Evolutionary conservation across 2,888 invertebrate species (phyloP).

Genomic region (Rosalia funebris): DNA sequence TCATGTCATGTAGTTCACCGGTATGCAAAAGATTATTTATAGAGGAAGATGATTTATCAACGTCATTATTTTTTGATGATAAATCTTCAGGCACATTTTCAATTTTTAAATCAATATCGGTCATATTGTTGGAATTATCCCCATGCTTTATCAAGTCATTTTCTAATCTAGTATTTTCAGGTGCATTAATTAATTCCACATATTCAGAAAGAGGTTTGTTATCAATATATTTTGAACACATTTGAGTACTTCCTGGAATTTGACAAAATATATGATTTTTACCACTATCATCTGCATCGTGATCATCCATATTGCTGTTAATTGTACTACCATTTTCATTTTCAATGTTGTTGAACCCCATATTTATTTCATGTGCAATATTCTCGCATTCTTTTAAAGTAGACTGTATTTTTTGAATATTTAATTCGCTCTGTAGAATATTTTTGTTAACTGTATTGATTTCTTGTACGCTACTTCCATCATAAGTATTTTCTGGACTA

Average conservation of each 20-base stretch:
- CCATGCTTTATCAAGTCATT: no score
- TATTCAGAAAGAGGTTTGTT: conserved; percentile 28
- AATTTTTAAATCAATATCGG: neutral
- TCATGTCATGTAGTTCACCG: conserved; percentile 68
- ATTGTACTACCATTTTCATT: neutral
- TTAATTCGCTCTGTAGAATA: neutral
- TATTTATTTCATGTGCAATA: conserved; percentile 18
- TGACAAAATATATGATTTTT: conserved; percentile 28
- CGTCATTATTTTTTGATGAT: neutral
- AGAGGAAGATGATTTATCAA: neutral
- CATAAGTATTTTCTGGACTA: no score
- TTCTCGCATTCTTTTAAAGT: conserved; percentile 19
- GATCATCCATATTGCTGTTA: neutral
- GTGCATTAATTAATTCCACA: conserved; percentile 24
- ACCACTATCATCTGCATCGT: neutral
- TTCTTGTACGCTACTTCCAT: no score
- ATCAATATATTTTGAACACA: conserved; percentile 26
- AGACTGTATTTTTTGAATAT: conserved; percentile 16
- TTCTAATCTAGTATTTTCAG: neutral
- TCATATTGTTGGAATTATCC: no score
- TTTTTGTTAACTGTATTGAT: neutral
- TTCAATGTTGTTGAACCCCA: neutral
- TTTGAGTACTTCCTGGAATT: conserved; percentile 7
- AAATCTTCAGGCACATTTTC: neutral
- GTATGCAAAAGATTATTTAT: conserved; percentile 61